Evolutionary conservation across 2,888 invertebrate genomes (phyloP), one percentile per base, ranked within the genome.

Genomic region (Atethmia centrago): DNA sequence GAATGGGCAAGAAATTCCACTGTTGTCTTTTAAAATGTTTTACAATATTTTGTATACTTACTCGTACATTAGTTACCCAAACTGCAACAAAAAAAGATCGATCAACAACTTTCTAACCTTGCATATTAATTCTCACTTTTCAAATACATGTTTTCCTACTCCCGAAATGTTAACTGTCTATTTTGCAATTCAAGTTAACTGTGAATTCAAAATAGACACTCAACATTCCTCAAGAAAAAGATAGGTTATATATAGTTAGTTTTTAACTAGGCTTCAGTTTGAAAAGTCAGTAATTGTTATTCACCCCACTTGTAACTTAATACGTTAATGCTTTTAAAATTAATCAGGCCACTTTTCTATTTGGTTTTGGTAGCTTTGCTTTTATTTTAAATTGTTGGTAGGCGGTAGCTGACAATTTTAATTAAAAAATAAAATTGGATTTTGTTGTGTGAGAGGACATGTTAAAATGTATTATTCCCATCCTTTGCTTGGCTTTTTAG

Each of bases 271-370:
- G n/a, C 8, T 56, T 69, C 66, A 77, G 63, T 76, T 80, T 81
- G 68, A 69, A 74, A 84, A 79, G 80, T 79, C 73, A 85, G 36
- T 36, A n/a, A 84, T 84, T 86, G 78, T 80, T 83, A 85, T 84
- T 84, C 86, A 85, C 85, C 88, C 87, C 64, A 68, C 19, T 79
- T 72, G 85, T 84, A 88, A 87, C 77, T 74, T 71, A 80, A 89
- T 84, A 74, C 77, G 72, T 77, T 83, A 74, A 85, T 83, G 85
- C 82, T 87, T 86, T 87, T 72, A 55, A 79, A 83, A 80, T 83
- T 79, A 82, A 84, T 79, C 74, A 61, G 25, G 36, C 28, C 42
- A 68, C 45, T 45, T 69, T 49, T 51, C 31, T 19, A 31, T 74
- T 75, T 55, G 40, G 21, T 61, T 63, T 59, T 62, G n/a, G 21